A percentile compares a stretch with the other conserved stretches of the same genome.
These are phyloP conservation scores for Ctenosaura bakeri DNA, from an alignment of 2,797 vertebrate species.

Conservation along the genomic window DNA sequence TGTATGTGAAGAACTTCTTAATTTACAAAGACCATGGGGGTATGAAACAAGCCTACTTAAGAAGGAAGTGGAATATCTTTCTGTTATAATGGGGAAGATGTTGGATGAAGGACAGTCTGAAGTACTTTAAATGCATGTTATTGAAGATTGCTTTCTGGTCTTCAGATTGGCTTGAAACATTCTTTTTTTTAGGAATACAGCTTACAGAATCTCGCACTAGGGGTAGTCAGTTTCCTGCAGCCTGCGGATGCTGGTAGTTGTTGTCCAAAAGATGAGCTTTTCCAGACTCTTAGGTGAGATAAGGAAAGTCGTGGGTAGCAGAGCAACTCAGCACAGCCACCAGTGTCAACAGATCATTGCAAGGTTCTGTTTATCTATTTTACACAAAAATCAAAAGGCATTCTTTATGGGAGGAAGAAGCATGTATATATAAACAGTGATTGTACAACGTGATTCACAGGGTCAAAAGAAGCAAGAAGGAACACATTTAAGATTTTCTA, in stretches of 20 bases:
- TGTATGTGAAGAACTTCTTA: background rate
- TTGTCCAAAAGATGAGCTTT: background rate
- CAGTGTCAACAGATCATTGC: too few species aligned
- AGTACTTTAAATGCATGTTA: background rate
- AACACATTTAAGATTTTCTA: background rate
- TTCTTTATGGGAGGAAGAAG: background rate
- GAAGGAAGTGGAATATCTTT: background rate
- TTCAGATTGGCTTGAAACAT: background rate
- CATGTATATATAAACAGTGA: background rate
- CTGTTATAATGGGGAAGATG: background rate
- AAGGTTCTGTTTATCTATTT: background rate
- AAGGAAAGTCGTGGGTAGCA: background rate
- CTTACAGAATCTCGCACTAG: background rate
- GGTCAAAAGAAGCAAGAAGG: background rate
- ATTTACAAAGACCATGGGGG: background rate
- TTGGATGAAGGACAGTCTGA: background rate
- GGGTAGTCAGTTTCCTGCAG: background rate
- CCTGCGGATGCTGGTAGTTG: background rate
- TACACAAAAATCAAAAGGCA: background rate
- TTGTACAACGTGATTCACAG: background rate
- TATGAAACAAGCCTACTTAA: background rate
- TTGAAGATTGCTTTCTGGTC: background rate
- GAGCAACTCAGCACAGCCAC: background rate
- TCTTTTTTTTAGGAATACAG: too few species aligned
- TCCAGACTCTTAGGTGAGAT: background rate